Conservation (phyloP, 2,797 vertebrate genomes). For the Alcedo atthis region DNA sequence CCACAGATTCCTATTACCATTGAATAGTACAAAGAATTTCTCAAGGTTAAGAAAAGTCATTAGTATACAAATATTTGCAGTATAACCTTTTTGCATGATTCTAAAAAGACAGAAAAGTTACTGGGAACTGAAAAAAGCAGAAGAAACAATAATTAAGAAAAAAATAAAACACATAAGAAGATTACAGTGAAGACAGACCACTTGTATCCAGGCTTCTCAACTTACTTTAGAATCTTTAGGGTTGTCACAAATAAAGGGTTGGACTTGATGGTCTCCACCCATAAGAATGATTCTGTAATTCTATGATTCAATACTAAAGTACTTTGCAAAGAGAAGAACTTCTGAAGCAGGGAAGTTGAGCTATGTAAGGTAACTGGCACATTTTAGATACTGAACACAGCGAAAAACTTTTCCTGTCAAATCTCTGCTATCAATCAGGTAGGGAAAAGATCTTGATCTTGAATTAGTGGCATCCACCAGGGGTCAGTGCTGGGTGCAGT, state of each 20-base stretch:
- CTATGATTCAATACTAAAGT: background rate
- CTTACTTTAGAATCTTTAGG: slow-evolving; percentile 82
- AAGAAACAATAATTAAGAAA: background rate
- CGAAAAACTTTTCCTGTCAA: background rate
- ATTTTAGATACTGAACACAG: background rate
- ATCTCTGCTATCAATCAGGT: background rate
- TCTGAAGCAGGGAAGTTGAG: background rate
- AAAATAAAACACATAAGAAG: background rate
- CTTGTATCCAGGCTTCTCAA: background rate
- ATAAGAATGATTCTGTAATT: no score
- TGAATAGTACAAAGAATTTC: background rate
- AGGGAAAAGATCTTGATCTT: background rate
- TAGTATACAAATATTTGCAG: background rate
- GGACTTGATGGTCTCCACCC: no score
- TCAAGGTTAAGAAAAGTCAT: background rate
- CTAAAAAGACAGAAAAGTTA: background rate
- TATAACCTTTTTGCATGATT: background rate
- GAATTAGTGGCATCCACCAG: background rate
- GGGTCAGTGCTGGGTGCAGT: no score
- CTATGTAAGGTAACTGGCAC: background rate
- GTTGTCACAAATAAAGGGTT: slow-evolving; percentile 83
- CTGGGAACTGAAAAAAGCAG: background rate
- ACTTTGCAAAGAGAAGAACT: background rate
- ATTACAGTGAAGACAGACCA: background rate
- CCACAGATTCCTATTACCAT: background rate